Evolutionary conservation across 2,113 vertebrate genomes (phyloP).

Genomic region (Geothlypis trichas): DNA sequence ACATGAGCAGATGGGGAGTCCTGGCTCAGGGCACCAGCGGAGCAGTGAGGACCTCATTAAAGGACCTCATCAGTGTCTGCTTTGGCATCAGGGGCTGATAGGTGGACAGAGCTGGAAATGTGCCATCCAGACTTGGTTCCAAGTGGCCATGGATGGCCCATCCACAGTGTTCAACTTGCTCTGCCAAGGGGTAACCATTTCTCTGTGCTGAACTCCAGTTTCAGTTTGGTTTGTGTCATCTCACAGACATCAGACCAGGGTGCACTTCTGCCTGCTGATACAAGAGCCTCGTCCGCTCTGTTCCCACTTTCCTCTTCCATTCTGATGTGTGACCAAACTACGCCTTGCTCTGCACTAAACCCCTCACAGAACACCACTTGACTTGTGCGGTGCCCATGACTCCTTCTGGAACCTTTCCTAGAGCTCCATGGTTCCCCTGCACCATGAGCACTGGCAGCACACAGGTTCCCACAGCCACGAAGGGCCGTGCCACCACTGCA

Average conservation of each 20-base stretch:
- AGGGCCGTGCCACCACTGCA: accelerated
- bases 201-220: background rate
- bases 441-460: background rate
- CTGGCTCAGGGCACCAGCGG: background rate
- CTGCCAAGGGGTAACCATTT: background rate
- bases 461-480: accelerated
- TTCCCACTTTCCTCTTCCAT: background rate
- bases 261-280: background rate
- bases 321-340: background rate
- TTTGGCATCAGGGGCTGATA: background rate
- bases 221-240: background rate
- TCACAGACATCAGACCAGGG: background rate
- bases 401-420: background rate
- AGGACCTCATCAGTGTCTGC: background rate
- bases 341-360: background rate
- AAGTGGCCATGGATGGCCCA: background rate
- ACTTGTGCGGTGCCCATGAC: background rate
- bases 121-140: background rate
- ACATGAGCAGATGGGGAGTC: background rate
- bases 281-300: background rate
- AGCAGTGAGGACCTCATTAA: background rate
- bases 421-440: background rate
- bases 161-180: background rate
- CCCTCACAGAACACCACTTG: accelerated
- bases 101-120: background rate